Conservation (phyloP, 2,888 invertebrate species). For the Cecidostiba fungosa region DNA sequence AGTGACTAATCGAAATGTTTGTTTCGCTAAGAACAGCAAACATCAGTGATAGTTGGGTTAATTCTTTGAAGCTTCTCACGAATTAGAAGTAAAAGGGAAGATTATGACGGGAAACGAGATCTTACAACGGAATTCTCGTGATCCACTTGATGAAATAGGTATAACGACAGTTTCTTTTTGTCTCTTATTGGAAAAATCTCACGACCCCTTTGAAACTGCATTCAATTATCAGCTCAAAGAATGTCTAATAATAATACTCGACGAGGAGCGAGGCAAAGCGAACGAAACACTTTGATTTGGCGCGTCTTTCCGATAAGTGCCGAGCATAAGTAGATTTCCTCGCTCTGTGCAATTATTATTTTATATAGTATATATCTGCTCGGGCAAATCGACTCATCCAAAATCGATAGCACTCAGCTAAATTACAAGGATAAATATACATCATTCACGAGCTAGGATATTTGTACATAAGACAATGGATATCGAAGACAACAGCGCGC, state of each 20-base stretch:
- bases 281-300: neutral
- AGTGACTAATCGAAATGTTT: neutral
- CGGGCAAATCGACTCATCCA: neutral
- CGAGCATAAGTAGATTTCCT: neutral
- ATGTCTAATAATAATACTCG: neutral
- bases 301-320: neutral
- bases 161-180: no score
- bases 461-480: no score
- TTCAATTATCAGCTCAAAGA: neutral
- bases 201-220: neutral
- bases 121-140: neutral
- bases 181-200: neutral
- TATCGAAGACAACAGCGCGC: neutral
- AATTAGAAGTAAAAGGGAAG: neutral
- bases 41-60: neutral
- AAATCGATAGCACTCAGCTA: conserved; percentile 10
- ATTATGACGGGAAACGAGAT: no score
- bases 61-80: neutral
- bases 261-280: neutral
- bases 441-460: neutral
- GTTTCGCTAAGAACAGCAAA: neutral
- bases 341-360: neutral
- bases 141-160: neutral
- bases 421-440: neutral
- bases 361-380: neutral